Evolutionary conservation across 1,140 invertebrate genomes (phyloP).

Genomic region (Cyclargus thomasi): DNA sequence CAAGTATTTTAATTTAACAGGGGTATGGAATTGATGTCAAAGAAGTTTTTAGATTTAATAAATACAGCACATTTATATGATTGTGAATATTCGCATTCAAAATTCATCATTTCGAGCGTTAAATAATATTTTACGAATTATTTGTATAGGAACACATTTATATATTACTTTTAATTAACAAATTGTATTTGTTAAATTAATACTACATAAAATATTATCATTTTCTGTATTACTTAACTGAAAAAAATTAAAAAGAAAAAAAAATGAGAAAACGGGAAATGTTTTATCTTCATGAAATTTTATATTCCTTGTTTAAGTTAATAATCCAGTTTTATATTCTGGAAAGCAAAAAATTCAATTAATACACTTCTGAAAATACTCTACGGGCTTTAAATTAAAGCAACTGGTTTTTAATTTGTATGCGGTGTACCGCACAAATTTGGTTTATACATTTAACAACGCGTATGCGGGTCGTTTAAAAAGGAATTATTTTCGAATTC

Average conservation of each 20-base stretch:
- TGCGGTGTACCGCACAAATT: neutral
- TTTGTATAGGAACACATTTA: neutral
- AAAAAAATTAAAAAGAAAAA: neutral
- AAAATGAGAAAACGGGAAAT: neutral
- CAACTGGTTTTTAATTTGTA: conserved; percentile 1
- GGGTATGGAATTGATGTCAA: no score
- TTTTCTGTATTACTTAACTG: neutral
- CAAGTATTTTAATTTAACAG: no score
- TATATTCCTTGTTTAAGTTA: neutral
- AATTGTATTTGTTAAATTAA: no score
- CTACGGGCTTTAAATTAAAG: neutral
- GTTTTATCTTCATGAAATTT: neutral
- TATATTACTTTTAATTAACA: neutral
- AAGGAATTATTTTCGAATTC: neutral
- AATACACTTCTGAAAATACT: neutral
- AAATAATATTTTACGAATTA: neutral
- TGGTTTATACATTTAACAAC: neutral
- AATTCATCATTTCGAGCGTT: no score
- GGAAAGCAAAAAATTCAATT: neutral
- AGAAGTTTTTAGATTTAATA: no score
- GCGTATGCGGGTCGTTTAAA: neutral
- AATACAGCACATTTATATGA: no score
- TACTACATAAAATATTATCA: neutral
- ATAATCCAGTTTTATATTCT: neutral
- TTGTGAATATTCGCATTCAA: no score